Evolutionary conservation across 2,113 vertebrate species (phyloP), one percentile per base, ranked within the genome.

Genomic region (Phrynocephalus versicolor): DNA sequence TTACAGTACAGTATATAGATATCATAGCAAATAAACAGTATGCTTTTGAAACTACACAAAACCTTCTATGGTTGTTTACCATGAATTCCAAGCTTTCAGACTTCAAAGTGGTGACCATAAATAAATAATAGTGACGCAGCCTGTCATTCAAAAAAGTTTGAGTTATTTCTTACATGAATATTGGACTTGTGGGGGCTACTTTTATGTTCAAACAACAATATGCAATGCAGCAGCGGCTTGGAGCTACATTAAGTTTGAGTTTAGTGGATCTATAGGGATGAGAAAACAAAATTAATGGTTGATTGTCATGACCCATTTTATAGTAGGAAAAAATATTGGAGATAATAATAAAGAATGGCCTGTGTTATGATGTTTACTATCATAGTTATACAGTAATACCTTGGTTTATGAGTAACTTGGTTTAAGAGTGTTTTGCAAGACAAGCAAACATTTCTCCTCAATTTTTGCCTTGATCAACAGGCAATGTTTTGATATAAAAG

Each of bases 191-290:
- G 64, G 64, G 8, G 1, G 74, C 81, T 91, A 86, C 18, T 27
- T 30, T n/a, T 73, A 75, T 75, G n/a, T 1, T 10, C n/a, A 72
- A 1, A 30, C 51, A 6, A 37, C 19, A 14, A 33, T 27, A 39
- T n/a, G 33, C 5, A 35, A 21, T 13, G 7, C 6, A 13, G 14
- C 39, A 84, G 2, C 82, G 89, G 71, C 37, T 81, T 30, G 35
- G 57, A 60, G 45, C n/a, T 37, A 0, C 23, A 71, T 84, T 14
- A 0, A 79, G 57, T 35, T 67, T 85, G 77, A 0, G 12, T 86
- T 90, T 85, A 88, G 90, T 84, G 69, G 67, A 3, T 79, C 39
- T 33, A 27, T 60, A 84, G 75, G 87, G 70, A 79, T 88, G 69
- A 82, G 79, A 91, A 83, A 81, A 35, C 84, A 76, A 62, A 81